These are phyloP conservation scores for Panurus biarmicus DNA, from an alignment of 2,113 vertebrate species.

Conservation along the genomic window DNA sequence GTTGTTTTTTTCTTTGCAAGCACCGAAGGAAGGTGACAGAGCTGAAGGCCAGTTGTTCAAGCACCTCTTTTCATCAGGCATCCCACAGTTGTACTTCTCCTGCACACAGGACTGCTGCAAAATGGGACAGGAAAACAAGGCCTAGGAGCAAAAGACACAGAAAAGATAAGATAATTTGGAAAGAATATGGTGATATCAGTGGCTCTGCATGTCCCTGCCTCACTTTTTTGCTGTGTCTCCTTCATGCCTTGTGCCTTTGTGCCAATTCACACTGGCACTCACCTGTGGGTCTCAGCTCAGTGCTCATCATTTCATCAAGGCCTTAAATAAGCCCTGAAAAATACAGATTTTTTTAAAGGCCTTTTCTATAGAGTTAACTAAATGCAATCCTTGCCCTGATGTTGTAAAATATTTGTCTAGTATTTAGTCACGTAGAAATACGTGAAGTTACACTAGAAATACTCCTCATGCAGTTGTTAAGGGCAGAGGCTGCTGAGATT, in stretches of 20 bases:
- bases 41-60: background rate
- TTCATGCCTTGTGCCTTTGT: background rate
- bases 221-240: too few species aligned
- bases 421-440: background rate
- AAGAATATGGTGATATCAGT: background rate
- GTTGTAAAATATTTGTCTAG: background rate
- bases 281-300: background rate
- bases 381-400: background rate
- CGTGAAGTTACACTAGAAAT: background rate
- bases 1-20: background rate
- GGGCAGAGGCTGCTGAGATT: background rate
- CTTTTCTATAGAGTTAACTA: background rate
- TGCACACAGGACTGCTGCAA: background rate
- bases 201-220: background rate
- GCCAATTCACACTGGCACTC: background rate
- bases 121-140: background rate
- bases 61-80: background rate
- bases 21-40: background rate
- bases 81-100: background rate
- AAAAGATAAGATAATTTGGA: background rate
- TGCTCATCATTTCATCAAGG: background rate
- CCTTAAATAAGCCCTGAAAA: background rate
- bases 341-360: background rate
- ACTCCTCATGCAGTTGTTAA: background rate
- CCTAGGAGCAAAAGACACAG: background rate